phyloP scores from a whole-genome alignment of 2,113 vertebrate species.

The Campylomormyrus numenius region DNA sequence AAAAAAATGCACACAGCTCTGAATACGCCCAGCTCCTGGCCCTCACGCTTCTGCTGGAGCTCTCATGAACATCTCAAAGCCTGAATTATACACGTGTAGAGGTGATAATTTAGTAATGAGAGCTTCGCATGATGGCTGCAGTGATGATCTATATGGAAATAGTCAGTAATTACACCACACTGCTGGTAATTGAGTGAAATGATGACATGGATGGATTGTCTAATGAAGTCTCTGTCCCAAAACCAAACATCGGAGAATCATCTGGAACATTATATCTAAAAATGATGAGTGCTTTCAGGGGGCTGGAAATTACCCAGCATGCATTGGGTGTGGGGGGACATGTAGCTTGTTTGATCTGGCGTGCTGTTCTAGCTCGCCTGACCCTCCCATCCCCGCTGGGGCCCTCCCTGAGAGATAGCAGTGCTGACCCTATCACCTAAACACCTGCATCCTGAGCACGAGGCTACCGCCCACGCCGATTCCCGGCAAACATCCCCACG shows the following conservation, averaged over 20 bases:
- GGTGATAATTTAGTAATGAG: background rate
- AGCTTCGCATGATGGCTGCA: background rate
- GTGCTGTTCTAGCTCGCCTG: background rate
- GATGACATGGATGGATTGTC: background rate
- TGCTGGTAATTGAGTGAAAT: constrained; percentile 10
- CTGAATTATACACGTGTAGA: background rate
- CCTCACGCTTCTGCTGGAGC: background rate
- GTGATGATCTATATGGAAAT: background rate
- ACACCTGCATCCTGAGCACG: constrained; percentile 67
- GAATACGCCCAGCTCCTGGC: background rate
- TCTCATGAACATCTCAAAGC: background rate
- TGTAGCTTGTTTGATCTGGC: constrained; percentile 7
- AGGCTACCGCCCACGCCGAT: background rate
- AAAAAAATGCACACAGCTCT: background rate
- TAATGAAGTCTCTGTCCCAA: background rate
- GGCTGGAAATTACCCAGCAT: background rate
- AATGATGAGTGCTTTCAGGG: constrained; percentile 8
- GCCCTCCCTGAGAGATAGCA: background rate
- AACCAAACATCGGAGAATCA: background rate
- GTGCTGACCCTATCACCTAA: background rate
- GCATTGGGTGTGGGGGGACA: background rate
- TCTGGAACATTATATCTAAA: background rate
- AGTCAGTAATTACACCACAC: background rate
- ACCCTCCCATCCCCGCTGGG: background rate
- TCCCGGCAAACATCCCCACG: background rate